A percentile compares a stretch with the other conserved stretches of the same genome.
phyloP scores from a whole-genome alignment of 2,113 vertebrate genomes.

The Muntiacus muntjak region DNA sequence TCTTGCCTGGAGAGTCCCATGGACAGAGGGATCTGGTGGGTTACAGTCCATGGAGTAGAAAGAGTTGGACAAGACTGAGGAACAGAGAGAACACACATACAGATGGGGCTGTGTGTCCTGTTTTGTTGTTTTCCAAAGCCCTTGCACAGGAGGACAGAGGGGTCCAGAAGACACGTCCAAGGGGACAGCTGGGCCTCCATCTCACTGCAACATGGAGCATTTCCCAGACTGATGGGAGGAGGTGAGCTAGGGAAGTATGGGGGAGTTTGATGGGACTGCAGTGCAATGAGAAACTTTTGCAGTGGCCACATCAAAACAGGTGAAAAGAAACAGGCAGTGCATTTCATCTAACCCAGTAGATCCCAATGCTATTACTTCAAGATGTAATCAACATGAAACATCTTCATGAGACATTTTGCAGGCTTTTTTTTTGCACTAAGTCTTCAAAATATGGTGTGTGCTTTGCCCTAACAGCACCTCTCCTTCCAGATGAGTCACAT shows the following conservation, averaged over 20 bases:
- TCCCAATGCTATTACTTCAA: neutral
- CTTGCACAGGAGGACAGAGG: neutral
- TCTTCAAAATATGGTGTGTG: neutral
- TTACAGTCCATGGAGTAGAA: neutral
- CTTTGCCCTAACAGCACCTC: neutral
- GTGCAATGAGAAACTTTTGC: neutral
- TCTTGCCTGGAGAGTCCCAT: neutral
- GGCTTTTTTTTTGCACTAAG: neutral
- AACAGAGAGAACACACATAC: neutral
- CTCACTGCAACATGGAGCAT: neutral
- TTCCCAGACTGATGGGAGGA: neutral
- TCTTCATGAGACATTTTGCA: neutral
- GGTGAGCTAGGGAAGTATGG: neutral
- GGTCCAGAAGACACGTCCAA: neutral
- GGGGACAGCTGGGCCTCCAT: neutral
- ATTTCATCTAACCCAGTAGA: neutral
- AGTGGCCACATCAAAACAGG: neutral
- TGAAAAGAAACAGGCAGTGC: neutral
- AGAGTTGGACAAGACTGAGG: neutral
- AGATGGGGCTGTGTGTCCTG: neutral
- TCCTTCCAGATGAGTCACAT: accelerated
- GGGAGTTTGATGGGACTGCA: too few relatives aligned
- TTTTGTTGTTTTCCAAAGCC: neutral
- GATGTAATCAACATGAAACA: neutral
- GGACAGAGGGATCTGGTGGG: neutral